Conservation (phyloP, 1,140 invertebrate species). For the Drosophila quadrilineata region DNA sequence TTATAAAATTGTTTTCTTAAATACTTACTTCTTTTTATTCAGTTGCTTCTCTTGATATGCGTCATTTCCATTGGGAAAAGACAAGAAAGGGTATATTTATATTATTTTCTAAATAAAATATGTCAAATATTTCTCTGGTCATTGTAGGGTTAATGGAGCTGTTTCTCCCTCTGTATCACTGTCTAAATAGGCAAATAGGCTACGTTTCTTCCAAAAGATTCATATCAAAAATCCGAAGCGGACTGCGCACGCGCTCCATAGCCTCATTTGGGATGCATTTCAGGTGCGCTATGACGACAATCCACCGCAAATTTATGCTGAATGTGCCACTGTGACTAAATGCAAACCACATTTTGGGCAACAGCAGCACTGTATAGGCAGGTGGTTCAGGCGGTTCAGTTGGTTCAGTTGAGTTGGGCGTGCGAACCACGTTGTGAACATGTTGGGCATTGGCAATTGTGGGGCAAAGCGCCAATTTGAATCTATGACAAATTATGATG, state of each 20-base stretch:
- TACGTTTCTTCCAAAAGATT: slow-evolving; percentile 15
- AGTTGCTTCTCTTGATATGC: too few species aligned
- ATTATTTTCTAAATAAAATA: too few species aligned
- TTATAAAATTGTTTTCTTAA: too few species aligned
- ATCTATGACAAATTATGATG: slow-evolving; percentile 17
- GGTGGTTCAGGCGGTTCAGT: not conserved
- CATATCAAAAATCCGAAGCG: slow-evolving; percentile 25
- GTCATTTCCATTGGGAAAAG: too few species aligned
- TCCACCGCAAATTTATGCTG: slow-evolving; percentile 35
- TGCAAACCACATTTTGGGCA: too few species aligned
- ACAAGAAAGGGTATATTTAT: too few species aligned
- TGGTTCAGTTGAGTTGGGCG: slow-evolving; percentile 43
- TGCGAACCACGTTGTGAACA: slow-evolving; percentile 47
- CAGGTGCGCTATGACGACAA: slow-evolving; percentile 23
- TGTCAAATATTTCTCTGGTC: too few species aligned
- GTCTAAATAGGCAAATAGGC: slow-evolving; percentile 37
- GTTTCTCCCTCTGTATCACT: too few species aligned
- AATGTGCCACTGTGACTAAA: slow-evolving; percentile 42
- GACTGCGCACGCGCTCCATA: slow-evolving; percentile 57
- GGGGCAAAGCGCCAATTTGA: not conserved
- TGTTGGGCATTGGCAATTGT: slow-evolving; percentile 48
- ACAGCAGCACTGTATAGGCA: not conserved
- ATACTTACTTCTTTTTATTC: too few species aligned
- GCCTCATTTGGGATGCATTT: slow-evolving; percentile 46
- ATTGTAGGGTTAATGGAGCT: slow-evolving; percentile 9